Evolutionary conservation across 2,797 vertebrate genomes (phyloP), one percentile per base, ranked within the genome.

Genomic region (Adrianichthys oophorus): DNA sequence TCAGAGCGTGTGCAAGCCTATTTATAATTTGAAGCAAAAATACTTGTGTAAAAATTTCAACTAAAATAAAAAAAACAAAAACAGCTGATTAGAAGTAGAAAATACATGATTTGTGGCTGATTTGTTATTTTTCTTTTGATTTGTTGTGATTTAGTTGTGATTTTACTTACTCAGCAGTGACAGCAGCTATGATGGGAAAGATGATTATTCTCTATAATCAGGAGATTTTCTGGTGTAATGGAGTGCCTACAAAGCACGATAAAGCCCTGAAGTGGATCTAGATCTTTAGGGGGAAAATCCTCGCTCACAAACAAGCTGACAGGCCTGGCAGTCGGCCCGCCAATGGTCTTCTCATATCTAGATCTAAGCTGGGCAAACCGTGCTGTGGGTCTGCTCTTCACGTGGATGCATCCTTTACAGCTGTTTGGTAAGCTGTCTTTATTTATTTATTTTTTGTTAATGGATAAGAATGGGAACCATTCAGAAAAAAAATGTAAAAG

Each of bases 341-440:
- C 87, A 86, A 77, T 83, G 75, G 70, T 71, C 79, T 70, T 79
- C 79, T 85, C 81, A 83, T 86, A 82, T 90, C 79, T 82, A 79
- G 80, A 81, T 82, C 76, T 91, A 87, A 90, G 86, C 90, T 79
- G 79, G 67, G 80, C 78, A 83, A 89, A 85, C 83, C 75, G 76
- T 57, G 70, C 86, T 59, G 84, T 71, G 76, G 83, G 80, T 83
- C 83, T 64, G 73, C 75, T 78, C 71, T 77, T 85, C 85, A 84
- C 85, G 86, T 88, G 89, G 91, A 91, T 86, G 89, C 90, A 91
- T 87, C 90, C 91, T 90, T 92, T 89, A 92, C 91, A 89, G 87
- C 83, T 82, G 86, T 91, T 92, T 89, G 87, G 86, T 92, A 91
- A 92, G 87, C 89, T 87, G 7, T 91, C 90, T 88, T 32, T 32